Base-by-base conservation (phyloP, 2,113 vertebrate genomes). In the Chauna torquata region DNA sequence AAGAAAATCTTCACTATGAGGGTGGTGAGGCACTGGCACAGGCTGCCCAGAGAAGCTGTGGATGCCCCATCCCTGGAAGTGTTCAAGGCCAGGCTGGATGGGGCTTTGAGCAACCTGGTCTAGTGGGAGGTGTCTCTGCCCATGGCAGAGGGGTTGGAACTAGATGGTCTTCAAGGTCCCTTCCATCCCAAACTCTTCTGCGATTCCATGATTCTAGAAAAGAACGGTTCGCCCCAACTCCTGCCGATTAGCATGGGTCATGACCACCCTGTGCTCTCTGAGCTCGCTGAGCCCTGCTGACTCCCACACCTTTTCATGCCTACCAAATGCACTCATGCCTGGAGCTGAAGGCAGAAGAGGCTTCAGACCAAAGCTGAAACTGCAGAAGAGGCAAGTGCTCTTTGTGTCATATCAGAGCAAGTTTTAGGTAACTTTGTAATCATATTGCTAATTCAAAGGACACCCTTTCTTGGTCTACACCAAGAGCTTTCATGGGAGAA, bases 161-260 rank as follows among this genome's bases (percentile, higher is more conserved):
- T n/a, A 20, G 34, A 14, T 59, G 34, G 58, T 14, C 34, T 59
- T 59, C 23, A 59, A n/a, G 13, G 20, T n/a, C 34, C n/a, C n/a
- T 20, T 59, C 58, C 58, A 59, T 20, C 58, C 20, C 34, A 59
- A n/a, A 59, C 34, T 20, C n/a, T 59, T 59, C 58, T 36, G 8
- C 14, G 58, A 23, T 59, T n/a, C 22, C 23, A 23, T 23, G 58
- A n/a, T n/a, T n/a, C 22, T n/a, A n/a, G 58, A 59, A 59, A 8
- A 38, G 40, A 80, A n/a, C 34, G 9, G 0, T 28, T 72, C 19
- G 10, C 32, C 6, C 8, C 3, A 8, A 4, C 9, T 71, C 65
- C 71, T 0, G 0, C 6, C 14, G 8, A 25, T 42, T 40, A 57
- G 17, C 34, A 25, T 47, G 75, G 23, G 47, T 47, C 22, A 62